Evolutionary conservation across 2,888 invertebrate genomes (phyloP).

Genomic region (Odontothrips loti): DNA sequence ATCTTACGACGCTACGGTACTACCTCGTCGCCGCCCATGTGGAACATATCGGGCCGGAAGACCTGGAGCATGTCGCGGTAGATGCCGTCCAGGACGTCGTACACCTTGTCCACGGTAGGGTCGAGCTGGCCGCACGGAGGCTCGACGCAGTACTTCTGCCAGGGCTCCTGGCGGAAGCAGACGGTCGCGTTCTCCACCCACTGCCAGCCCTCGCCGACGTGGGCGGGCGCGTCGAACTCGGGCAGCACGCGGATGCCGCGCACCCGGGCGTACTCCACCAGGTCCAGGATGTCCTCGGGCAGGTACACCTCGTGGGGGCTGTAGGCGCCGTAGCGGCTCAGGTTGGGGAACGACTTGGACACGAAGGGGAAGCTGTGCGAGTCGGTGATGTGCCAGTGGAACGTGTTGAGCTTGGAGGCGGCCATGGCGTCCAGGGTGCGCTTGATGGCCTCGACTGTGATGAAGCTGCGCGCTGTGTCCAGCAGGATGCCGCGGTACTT

Average conservation of each 20-base stretch:
- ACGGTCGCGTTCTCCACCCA: slow-evolving; percentile 61
- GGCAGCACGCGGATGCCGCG: slow-evolving; percentile 81
- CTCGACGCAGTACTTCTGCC: slow-evolving; percentile 71
- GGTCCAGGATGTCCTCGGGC: slow-evolving; percentile 46
- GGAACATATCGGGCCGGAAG: slow-evolving; percentile 52
- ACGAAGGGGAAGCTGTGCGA: slow-evolving; percentile 91
- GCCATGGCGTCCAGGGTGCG: slow-evolving; percentile 84
- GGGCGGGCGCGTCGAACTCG: slow-evolving; percentile 86
- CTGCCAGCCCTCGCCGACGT: slow-evolving; percentile 75
- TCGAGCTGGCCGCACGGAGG: slow-evolving; percentile 83
- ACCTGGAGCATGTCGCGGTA: slow-evolving; percentile 48
- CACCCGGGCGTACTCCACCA: slow-evolving; percentile 63
- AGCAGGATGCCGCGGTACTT: slow-evolving; percentile 82
- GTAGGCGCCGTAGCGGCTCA: slow-evolving; percentile 74
- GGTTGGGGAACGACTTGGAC: slow-evolving; percentile 64
- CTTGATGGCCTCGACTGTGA: slow-evolving; percentile 66
- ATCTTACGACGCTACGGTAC: background rate
- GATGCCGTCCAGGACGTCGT: slow-evolving; percentile 62
- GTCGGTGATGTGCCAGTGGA: slow-evolving; percentile 95
- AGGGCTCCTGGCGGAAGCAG: slow-evolving; percentile 54
- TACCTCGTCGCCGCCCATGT: slow-evolving; percentile 71
- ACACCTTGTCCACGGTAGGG: slow-evolving; percentile 66
- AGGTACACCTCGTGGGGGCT: slow-evolving; percentile 62
- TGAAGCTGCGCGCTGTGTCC: slow-evolving; percentile 87
- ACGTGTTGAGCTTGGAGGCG: slow-evolving; percentile 82